phyloP scores from a whole-genome alignment of 2,113 vertebrate species.

The Hystrix brachyura region DNA sequence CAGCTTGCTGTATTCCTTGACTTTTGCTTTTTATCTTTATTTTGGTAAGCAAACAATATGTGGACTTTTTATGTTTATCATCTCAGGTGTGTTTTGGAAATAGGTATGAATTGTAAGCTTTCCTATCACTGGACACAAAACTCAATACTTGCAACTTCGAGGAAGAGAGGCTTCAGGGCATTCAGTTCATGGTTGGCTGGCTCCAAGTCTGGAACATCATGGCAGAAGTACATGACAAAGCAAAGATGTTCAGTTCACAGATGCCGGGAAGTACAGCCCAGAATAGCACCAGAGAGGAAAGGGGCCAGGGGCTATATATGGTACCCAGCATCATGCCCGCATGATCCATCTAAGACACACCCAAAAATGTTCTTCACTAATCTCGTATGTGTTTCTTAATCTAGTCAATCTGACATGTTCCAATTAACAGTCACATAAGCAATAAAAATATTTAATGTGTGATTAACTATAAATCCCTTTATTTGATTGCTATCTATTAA shows the following conservation, averaged over 20 bases:
- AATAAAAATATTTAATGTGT: conserved; percentile 54
- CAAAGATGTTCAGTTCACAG: neutral
- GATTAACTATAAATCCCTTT: neutral
- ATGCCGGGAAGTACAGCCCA: neutral
- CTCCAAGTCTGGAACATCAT: neutral
- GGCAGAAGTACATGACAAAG: neutral
- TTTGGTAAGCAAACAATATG: neutral
- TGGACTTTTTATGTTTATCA: conserved; percentile 33
- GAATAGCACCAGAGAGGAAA: neutral
- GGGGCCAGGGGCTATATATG: neutral
- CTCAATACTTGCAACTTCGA: neutral
- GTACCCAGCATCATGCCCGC: neutral
- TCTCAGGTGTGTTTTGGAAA: conserved; percentile 23
- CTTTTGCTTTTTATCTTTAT: conserved; percentile 37
- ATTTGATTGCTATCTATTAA: neutral
- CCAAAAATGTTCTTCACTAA: neutral
- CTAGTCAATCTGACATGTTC: neutral
- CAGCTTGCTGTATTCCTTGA: neutral
- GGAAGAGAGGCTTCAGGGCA: neutral
- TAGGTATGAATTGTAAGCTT: neutral
- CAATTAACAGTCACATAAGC: neutral
- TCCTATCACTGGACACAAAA: neutral
- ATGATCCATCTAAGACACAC: neutral
- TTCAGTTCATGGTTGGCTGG: neutral
- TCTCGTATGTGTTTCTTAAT: neutral